Evolutionary conservation across 2,888 invertebrate species (phyloP).

Genomic region (Lochmaea crataegi): DNA sequence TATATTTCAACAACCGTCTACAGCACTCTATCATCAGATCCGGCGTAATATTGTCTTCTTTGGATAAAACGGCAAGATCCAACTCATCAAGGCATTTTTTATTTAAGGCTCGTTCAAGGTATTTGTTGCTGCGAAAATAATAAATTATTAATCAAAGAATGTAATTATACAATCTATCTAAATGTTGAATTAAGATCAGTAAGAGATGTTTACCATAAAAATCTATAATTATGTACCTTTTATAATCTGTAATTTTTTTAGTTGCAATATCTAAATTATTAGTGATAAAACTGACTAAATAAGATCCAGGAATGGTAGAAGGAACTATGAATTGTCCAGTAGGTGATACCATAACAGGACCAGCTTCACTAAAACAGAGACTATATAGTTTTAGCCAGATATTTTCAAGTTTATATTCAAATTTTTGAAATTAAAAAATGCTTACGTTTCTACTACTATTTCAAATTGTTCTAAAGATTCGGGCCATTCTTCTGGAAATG

Average conservation of each 20-base stretch:
- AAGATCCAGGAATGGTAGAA: slow-evolving; percentile 88
- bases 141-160: neutral
- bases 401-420: neutral
- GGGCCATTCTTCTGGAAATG: slow-evolving; percentile 81
- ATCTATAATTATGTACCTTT: slow-evolving; percentile 72
- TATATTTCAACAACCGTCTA: slow-evolving; percentile 73
- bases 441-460: slow-evolving; percentile 89
- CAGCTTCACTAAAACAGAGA: slow-evolving; percentile 79
- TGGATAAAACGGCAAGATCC: slow-evolving; percentile 78
- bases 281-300: slow-evolving; percentile 86
- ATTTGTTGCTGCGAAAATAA: slow-evolving; percentile 74
- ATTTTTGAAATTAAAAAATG: neutral
- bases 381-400: slow-evolving; percentile 14
- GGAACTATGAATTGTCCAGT: slow-evolving; percentile 95
- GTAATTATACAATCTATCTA: no score
- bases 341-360: slow-evolving; percentile 92
- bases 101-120: slow-evolving; percentile 81
- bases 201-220: neutral
- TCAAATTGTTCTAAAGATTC: slow-evolving; percentile 78
- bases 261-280: slow-evolving; percentile 82
- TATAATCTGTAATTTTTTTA: slow-evolving; percentile 77
- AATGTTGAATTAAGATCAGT: no score
- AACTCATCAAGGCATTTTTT: slow-evolving; percentile 75
- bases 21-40: slow-evolving; percentile 90
- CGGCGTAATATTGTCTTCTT: slow-evolving; percentile 92